Evolutionary conservation across 2,888 invertebrate species (phyloP).

Genomic region (Aleiodes testaceus): DNA sequence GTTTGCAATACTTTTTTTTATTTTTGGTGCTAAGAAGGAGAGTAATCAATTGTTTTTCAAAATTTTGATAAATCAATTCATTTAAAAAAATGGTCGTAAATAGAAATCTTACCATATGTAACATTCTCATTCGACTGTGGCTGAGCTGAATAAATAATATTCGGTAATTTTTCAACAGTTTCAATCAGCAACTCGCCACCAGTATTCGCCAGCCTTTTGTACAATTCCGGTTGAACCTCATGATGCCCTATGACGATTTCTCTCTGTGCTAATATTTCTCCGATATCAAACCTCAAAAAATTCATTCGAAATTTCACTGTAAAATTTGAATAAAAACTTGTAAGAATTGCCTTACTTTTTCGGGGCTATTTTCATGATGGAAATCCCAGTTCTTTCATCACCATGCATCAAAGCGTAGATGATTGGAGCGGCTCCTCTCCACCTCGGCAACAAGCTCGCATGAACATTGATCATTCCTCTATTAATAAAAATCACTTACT

Average conservation of each 20-base stretch:
- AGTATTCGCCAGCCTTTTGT: constrained; percentile 78
- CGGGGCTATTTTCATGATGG: constrained; percentile 90
- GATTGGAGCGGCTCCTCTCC: constrained; percentile 95
- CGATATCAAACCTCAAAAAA: constrained; percentile 81
- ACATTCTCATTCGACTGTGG: constrained; percentile 78
- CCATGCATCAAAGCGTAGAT: constrained; percentile 89
- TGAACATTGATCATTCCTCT: constrained; percentile 96
- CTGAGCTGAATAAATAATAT: constrained; percentile 75
- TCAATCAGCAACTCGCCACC: constrained; percentile 82
- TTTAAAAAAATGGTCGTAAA: no score
- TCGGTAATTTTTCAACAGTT: constrained; percentile 77
- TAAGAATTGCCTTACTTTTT: constrained; percentile 72
- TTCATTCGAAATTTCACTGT: constrained; percentile 1
- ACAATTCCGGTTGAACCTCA: constrained; percentile 80
- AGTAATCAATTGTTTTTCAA: constrained; percentile 13
- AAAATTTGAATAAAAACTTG: constrained; percentile 28
- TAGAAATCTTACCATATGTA: constrained; percentile 89
- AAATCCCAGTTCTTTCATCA: constrained; percentile 86
- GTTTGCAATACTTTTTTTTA: constrained; percentile 77
- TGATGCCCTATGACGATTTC: constrained; percentile 76
- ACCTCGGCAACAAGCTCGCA: constrained; percentile 91
- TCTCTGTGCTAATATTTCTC: constrained; percentile 79
- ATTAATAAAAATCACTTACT: constrained; percentile 60
- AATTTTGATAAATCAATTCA: constrained; percentile 21
- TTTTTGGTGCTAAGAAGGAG: constrained; percentile 80